Percentiles rank a stretch among this genome's conserved stretches.
These are phyloP conservation scores for Nemotelus nigrinus DNA, from an alignment of 2,888 invertebrate genomes.

Conservation along the genomic window DNA sequence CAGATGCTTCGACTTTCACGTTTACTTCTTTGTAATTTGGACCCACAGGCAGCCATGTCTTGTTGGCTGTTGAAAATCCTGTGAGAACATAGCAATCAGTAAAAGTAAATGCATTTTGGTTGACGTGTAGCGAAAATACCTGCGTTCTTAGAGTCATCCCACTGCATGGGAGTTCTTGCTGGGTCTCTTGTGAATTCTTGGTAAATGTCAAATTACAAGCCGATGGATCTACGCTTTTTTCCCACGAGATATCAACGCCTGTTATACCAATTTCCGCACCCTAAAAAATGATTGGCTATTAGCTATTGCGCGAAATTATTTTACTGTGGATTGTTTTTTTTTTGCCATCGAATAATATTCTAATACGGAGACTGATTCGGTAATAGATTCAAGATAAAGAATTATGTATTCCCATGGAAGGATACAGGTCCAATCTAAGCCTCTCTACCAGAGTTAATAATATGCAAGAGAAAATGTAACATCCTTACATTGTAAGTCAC, in stretches of 20 bases:
- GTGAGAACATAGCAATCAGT: not conserved
- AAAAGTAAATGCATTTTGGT: not conserved
- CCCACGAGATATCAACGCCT: constrained; percentile 65
- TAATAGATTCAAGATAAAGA: too few relatives aligned
- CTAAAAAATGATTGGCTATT: constrained; percentile 49
- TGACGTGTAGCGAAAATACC: constrained; percentile 53
- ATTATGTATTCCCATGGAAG: too few relatives aligned
- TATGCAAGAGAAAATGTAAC: too few relatives aligned
- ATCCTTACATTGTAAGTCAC: constrained; percentile 82
- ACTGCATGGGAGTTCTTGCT: constrained; percentile 72
- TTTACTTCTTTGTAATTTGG: constrained; percentile 71
- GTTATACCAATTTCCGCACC: constrained; percentile 80
- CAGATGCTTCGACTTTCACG: constrained; percentile 66
- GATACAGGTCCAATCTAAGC: too few relatives aligned
- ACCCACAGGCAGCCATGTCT: constrained; percentile 65
- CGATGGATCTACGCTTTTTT: constrained; percentile 68
- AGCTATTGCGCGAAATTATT: not conserved
- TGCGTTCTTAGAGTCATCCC: constrained; percentile 67
- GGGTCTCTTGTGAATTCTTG: constrained; percentile 67
- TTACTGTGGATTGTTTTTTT: too few relatives aligned
- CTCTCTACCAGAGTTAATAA: too few relatives aligned
- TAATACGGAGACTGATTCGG: too few relatives aligned
- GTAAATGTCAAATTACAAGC: constrained; percentile 66
- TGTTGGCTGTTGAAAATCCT: constrained; percentile 59
- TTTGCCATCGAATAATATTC: too few relatives aligned